phyloP scores from a whole-genome alignment of 2,888 invertebrate genomes.

The Teleiodes luculella region DNA sequence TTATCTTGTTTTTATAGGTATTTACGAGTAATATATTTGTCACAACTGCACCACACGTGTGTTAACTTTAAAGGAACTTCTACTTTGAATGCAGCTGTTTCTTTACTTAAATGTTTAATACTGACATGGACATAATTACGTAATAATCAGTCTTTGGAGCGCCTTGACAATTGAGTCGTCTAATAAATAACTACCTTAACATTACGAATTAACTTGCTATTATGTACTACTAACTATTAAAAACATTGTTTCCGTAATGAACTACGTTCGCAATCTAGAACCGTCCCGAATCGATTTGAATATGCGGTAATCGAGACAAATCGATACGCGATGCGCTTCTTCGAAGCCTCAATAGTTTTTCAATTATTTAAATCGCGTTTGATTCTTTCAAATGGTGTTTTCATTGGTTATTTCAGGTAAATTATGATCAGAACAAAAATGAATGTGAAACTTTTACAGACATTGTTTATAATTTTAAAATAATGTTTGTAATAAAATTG shows the following conservation, averaged over 20 bases:
- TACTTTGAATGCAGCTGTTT: not conserved
- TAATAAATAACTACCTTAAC: slow-evolving; percentile 22
- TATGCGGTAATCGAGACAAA: slow-evolving; percentile 38
- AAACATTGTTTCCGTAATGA: slow-evolving; percentile 28
- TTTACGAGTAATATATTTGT: too few species aligned
- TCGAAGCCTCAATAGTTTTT: slow-evolving; percentile 26
- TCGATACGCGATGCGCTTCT: slow-evolving; percentile 44
- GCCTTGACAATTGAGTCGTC: slow-evolving; percentile 35
- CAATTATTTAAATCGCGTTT: slow-evolving; percentile 48
- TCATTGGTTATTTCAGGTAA: not conserved
- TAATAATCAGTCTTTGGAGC: slow-evolving; percentile 7
- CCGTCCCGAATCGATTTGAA: slow-evolving; percentile 38
- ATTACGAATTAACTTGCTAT: slow-evolving; percentile 21
- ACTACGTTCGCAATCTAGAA: slow-evolving; percentile 13
- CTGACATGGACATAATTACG: not conserved
- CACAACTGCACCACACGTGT: too few species aligned
- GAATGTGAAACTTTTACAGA: too few species aligned
- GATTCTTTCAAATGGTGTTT: slow-evolving; percentile 1
- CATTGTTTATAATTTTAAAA: too few species aligned
- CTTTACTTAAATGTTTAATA: too few species aligned
- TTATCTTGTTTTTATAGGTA: too few species aligned
- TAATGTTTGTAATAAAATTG: too few species aligned
- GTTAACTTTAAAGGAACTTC: not conserved
- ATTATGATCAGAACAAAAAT: too few species aligned
- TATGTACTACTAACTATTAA: slow-evolving; percentile 35